Evolutionary conservation across 1,140 invertebrate genomes (phyloP), one percentile per base, ranked within the genome.

Genomic region (Holcopasites calliopsidis): DNA sequence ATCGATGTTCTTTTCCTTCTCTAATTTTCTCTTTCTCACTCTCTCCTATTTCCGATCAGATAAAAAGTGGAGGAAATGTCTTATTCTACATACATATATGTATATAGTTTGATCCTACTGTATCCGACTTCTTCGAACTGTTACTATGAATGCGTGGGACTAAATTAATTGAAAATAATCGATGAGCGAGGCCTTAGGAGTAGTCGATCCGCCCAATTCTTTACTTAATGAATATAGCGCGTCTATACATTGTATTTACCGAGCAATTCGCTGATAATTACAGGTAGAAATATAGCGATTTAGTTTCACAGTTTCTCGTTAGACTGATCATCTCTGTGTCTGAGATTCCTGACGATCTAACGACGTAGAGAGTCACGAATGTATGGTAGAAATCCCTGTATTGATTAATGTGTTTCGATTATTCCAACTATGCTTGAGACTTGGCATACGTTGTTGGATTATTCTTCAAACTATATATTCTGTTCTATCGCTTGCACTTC

Each of bases 171-270:
- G 52, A 69, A 78, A 80, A 87, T 85, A 82, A 90, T 90, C 90
- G 77, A 90, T 90, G 87, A 91, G 91, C 80, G 91, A 91, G 91
- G 91, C 91, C 91, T 92, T 92, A 92, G 91, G 86, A 88, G 86
- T 91, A 92, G 90, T 90, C 86, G 86, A 92, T 92, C 90, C 90
- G 90, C 91, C 91, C 90, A 91, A 89, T 77, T 83, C 76, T 79
- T 69, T 80, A 79, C 64, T 79, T 79, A 64, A 18, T 16, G 66
- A 35, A 79, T 82, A 80, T 83, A 80, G 79, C 70, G 55, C 83
- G 88, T 62, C 42, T n/a, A n/a, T n/a, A n/a, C n/a, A 88, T 78
- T 77, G 76, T 83, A 88, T 80, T n/a, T 88, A 79, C 7, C 26
- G 71, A 84, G 58, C 77, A 85, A 84, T 79, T 80, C 79, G 76